Conservation (phyloP, 2,888 invertebrate genomes). For the Eremobia ochroleuca region DNA sequence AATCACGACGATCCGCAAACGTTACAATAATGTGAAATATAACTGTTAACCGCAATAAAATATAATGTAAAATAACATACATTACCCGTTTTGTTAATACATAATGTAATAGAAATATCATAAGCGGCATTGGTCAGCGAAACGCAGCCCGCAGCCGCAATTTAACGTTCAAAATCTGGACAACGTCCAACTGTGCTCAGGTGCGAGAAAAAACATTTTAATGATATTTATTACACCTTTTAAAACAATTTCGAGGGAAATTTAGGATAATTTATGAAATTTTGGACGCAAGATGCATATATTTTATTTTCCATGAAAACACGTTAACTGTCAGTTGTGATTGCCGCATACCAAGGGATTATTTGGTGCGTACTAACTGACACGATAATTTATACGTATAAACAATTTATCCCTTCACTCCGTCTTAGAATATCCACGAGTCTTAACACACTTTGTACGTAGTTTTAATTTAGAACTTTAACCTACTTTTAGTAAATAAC, state of each 20-base stretch:
- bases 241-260: slow-evolving; percentile 71
- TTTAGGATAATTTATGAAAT: slow-evolving; percentile 70
- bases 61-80: slow-evolving; percentile 65
- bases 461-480: slow-evolving; percentile 60
- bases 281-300: slow-evolving; percentile 51
- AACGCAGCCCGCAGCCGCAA: slow-evolving; percentile 57
- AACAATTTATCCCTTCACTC: slow-evolving; percentile 61
- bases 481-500: slow-evolving; percentile 55
- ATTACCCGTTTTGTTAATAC: slow-evolving; percentile 64
- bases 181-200: slow-evolving; percentile 73
- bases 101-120: slow-evolving; percentile 60
- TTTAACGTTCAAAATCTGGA: slow-evolving; percentile 69
- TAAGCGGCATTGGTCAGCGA: slow-evolving; percentile 66
- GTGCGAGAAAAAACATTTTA: slow-evolving; percentile 74
- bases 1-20: slow-evolving; percentile 42
- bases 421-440: slow-evolving; percentile 57
- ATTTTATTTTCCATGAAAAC: slow-evolving; percentile 62
- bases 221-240: slow-evolving; percentile 74
- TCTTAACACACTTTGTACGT: slow-evolving; percentile 55
- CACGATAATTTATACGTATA: slow-evolving; percentile 59
- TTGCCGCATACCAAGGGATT: slow-evolving; percentile 51
- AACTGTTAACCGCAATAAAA: slow-evolving; percentile 52
- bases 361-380: slow-evolving; percentile 49
- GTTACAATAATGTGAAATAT: slow-evolving; percentile 53
- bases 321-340: slow-evolving; percentile 45